Conservation (phyloP, 2,888 invertebrate species). For the Pseudeuparius sepicola region DNA sequence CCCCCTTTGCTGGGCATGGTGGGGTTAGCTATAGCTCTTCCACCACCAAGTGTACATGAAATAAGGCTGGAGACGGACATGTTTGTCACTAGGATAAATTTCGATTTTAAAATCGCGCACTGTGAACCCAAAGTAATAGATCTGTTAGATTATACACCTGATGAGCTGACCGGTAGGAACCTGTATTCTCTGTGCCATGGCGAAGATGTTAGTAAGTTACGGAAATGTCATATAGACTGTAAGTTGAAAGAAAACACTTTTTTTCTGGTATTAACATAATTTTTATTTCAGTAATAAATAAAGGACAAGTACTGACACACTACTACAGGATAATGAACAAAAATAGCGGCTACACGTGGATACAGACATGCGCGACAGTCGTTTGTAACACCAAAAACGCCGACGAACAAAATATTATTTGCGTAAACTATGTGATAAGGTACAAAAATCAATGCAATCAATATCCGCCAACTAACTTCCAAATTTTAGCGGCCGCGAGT, state of each 20-base stretch:
- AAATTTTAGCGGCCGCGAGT: constrained; percentile 71
- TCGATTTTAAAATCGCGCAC: constrained; percentile 93
- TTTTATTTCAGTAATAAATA: constrained; percentile 68
- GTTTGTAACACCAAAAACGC: constrained; percentile 92
- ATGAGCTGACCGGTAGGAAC: constrained; percentile 88
- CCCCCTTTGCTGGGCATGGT: constrained; percentile 89
- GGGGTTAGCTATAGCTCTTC: constrained; percentile 88
- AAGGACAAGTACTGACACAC: constrained; percentile 93
- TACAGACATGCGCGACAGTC: constrained; percentile 94
- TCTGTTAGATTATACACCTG: constrained; percentile 84
- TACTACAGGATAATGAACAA: constrained; percentile 96
- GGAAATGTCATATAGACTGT: constrained; percentile 94
- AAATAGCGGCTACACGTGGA: constrained; percentile 91
- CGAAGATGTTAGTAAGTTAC: constrained; percentile 86
- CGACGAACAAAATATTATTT: constrained; percentile 94
- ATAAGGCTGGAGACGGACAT: constrained; percentile 89
- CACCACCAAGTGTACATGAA: constrained; percentile 95
- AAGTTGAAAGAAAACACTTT: constrained; percentile 40
- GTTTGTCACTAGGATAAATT: constrained; percentile 93
- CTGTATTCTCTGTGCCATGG: constrained; percentile 92
- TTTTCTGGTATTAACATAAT: constrained; percentile 20
- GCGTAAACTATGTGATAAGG: constrained; percentile 96
- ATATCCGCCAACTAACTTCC: neutral
- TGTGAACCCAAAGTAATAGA: constrained; percentile 96
- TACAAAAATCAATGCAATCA: constrained; percentile 33